Percentiles rank a stretch among this genome's conserved stretches.
phyloP scores from a whole-genome alignment of 2,888 invertebrate species.

The Platerodrilus igneus region DNA sequence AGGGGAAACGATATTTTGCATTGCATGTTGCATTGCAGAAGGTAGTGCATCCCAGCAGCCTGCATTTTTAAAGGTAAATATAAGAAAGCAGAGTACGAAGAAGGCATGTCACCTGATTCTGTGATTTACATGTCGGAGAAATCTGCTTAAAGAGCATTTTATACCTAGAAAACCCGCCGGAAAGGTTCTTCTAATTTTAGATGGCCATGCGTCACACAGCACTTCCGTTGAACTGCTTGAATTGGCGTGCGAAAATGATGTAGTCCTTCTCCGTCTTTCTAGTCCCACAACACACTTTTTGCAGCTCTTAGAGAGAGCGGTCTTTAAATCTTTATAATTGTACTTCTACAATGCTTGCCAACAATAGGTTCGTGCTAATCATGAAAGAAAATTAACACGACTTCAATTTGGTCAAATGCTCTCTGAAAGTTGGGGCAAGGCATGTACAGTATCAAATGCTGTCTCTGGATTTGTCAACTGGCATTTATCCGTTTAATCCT shows the following conservation, averaged over 20 bases:
- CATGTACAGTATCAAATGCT: constrained; percentile 26
- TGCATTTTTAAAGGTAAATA: constrained; percentile 31
- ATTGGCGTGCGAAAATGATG: no score
- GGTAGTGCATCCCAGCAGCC: constrained; percentile 32
- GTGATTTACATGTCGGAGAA: constrained; percentile 31
- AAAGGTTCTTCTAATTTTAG: constrained; percentile 17
- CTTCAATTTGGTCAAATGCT: constrained; percentile 25
- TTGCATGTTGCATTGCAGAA: constrained; percentile 34
- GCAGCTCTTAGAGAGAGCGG: constrained; percentile 18
- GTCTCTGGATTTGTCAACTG: constrained; percentile 26
- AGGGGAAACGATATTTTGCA: constrained; percentile 32
- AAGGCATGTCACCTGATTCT: constrained; percentile 25
- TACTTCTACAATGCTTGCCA: constrained; percentile 17
- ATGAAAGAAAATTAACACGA: constrained; percentile 20
- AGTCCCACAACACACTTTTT: constrained; percentile 22
- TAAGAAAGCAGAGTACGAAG: constrained; percentile 26
- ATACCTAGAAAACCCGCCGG: constrained; percentile 17
- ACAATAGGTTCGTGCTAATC: no score
- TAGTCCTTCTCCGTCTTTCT: constrained; percentile 20
- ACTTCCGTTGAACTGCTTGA: no score
- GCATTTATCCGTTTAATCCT: constrained; percentile 27
- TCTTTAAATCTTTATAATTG: constrained; percentile 18
- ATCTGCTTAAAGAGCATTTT: constrained; percentile 25
- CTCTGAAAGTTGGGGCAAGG: constrained; percentile 22
- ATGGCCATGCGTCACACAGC: constrained; percentile 21